A percentile compares a stretch with the other conserved stretches of the same genome.
phyloP scores from a whole-genome alignment of 2,113 vertebrate species.

The Ia io region DNA sequence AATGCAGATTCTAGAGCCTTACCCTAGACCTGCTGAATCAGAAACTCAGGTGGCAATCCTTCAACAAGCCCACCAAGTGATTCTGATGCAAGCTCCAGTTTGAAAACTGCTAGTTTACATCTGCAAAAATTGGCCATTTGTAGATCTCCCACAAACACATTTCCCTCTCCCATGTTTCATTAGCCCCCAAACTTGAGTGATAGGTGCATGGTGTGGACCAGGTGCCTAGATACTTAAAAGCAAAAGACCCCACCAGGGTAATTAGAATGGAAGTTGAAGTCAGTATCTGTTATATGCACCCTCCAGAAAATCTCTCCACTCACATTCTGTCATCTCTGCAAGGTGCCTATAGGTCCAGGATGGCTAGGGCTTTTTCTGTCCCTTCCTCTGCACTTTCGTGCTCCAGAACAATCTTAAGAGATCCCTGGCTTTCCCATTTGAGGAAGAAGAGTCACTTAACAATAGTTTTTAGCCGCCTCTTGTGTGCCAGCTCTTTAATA shows the following conservation, averaged over 20 bases:
- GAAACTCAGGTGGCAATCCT: not conserved
- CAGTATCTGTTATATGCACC: not conserved
- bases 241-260: not conserved
- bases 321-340: not conserved
- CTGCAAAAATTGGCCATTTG: not conserved
- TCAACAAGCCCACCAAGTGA: accelerated
- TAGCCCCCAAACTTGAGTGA: not conserved
- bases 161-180: not conserved
- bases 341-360: too few relatives aligned
- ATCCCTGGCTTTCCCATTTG: not conserved
- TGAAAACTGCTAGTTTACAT: not conserved
- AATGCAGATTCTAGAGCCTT: not conserved
- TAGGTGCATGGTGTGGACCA: not conserved
- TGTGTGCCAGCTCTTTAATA: not conserved
- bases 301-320: not conserved
- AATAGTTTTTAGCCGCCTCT: not conserved
- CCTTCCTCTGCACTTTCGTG: not conserved
- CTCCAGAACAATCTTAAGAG: not conserved
- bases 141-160: not conserved
- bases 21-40: not conserved
- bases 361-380: not conserved
- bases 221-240: not conserved
- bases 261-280: not conserved
- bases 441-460: not conserved
- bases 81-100: not conserved